Base-by-base conservation (phyloP, 2,888 invertebrate species). In the Pantelozetes paolii region DNA sequence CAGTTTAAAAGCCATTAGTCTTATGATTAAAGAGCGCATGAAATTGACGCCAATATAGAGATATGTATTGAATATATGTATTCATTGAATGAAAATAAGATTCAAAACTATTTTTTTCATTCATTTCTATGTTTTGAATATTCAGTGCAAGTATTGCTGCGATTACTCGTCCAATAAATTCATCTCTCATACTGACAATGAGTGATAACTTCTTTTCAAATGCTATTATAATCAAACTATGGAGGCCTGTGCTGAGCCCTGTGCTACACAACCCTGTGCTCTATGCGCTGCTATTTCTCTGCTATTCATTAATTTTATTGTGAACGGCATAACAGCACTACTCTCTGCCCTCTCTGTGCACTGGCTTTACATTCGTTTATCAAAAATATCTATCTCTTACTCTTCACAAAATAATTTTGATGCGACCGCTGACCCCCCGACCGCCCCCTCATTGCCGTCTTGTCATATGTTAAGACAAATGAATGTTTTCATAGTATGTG, bases 171-270 rank as follows among this genome's bases (percentile, higher is more conserved):
- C 45, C 42, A 69, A 69, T 69, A 69, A 26, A 69, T 42, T 69
- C 69, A 69, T 69, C 69, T 69, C 42, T 64, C 36, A 64, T 64
- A n/a, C 62, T 69, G 69, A 69, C 69, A 36, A 69, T 45, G 69
- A 69, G 69, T 69, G 69, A 69, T 69, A 69, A 69, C 69, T 69
- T 69, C 69, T 69, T 69, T 69, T 69, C 69, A 69, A 69, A 69
- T 69, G 23, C 11, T 69, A 69, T 69, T 69, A 69, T 13, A 69
- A 69, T 69, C 69, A 69, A 69, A 69, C 36, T 67, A 67, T 62
- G 20, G 11, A 62, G n/a, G n/a, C n/a, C 30, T 20, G 36, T 62
- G 3, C 15, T 18, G 23, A 28, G 28, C 15, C 8, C 59, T 15
- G 57, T 32, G 59, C 62, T 64, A 36, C 28, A 23, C 13, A 57